A percentile compares a stretch with the other conserved stretches of the same genome.
These are phyloP conservation scores for Trilocha varians DNA, from an alignment of 2,888 invertebrate species.

Conservation along the genomic window DNA sequence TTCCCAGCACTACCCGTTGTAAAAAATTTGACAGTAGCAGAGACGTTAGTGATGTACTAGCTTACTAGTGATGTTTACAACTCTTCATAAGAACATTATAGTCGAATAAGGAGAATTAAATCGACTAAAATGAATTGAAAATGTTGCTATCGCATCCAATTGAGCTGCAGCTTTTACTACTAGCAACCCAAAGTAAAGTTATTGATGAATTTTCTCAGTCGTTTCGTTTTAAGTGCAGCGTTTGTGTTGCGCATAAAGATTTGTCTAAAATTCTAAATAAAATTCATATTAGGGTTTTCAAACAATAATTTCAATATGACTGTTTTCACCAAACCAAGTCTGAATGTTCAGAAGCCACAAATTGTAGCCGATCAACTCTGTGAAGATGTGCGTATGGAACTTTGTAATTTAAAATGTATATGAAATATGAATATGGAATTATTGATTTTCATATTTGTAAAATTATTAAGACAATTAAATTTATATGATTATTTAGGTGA, in stretches of 20 bases:
- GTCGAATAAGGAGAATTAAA: neutral
- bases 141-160: constrained; percentile 1
- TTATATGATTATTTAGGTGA: no score
- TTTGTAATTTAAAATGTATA: constrained; percentile 11
- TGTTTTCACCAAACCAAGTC: constrained; percentile 81
- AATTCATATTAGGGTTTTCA: constrained; percentile 1
- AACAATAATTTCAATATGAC: constrained; percentile 75
- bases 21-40: no score
- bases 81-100: no score
- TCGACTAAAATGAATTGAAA: constrained; percentile 2
- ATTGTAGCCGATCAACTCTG: constrained; percentile 68
- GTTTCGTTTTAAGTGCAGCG: constrained; percentile 7
- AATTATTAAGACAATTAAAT: no score
- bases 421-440: no score
- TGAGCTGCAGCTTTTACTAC: constrained; percentile 10
- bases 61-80: no score
- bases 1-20: no score
- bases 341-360: constrained; percentile 79
- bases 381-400: constrained; percentile 37
- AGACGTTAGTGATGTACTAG: no score
- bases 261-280: neutral
- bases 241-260: constrained; percentile 6
- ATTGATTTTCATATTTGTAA: neutral
- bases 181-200: constrained; percentile 15
- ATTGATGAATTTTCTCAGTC: constrained; percentile 24